Base-by-base conservation (phyloP, 2,888 invertebrate genomes). In the Trichopria drosophilae region DNA sequence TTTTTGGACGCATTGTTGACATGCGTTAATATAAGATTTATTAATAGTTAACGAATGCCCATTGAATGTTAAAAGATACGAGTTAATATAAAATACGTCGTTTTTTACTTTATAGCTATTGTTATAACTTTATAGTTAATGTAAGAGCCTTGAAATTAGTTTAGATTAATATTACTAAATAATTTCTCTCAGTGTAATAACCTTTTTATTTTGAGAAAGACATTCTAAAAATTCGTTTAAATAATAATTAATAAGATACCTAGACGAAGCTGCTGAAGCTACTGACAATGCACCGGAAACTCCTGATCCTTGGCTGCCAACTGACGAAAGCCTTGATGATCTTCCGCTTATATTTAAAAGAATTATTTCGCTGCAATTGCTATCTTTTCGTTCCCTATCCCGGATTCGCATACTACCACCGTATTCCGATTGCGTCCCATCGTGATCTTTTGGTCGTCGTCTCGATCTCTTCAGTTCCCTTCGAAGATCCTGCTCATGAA, bases 301-400 rank as follows among this genome's bases (percentile, higher is more conserved):
- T 7, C 82, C 82, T 1, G 86, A 86, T 35, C 88, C 87, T 72
- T 88, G 88, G 59, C 88, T 87, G 48, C 91, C 91, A 9, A 91
- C 87, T 60, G 90, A 90, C 3, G 88, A 88, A 53, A 89, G 77
- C 52, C 92, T 83, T 59, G 90, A 90, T 7, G 90, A 90, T 63
- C 91, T 82, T 7, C 91, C 91, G 42, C 78, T 77, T 59, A 79
- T 78, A 51, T 90, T 82, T 55, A 91, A 77, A 16, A 87, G 82
- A 1, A 85, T 84, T 40, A 87, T 85, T 75, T 90, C 90, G 1
- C 88, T 88, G 65, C 88, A 85, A 65, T 85, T 86, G 58, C 86
- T 86, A 66, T 86, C 86, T 66, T 85, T 86, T 42, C 86, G 82
- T 57, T 84, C 84, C 64, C 84, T 82, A 50, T 84, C 81, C 40